Evolutionary conservation across 2,113 vertebrate genomes (phyloP), one percentile per base, ranked within the genome.

Genomic region (Platanista minor): DNA sequence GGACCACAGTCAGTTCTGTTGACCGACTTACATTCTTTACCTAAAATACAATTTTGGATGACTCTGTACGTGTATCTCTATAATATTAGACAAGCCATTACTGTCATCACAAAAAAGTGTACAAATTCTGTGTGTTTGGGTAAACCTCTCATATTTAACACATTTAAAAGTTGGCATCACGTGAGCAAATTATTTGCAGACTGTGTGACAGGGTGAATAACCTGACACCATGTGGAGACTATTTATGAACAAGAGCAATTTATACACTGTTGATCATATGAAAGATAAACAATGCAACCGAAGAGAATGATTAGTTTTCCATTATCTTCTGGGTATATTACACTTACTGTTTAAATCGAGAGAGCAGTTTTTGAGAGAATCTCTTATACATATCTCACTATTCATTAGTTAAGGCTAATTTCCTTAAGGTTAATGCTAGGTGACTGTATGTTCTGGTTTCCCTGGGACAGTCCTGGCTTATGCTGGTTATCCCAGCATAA

Each of bases 181-280:
- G 27, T 97, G 75, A 90, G 82, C 90, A 98, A 98, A 97, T 97
- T 3, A 96, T 52, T 97, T 96, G 81, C 93, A 97, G 78, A 92
- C 80, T 97, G 54, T 52, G 95, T 74, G 81, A 94, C 83, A 78
- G 67, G 54, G 62, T 91, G 89, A 97, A 98, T 96, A 96, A 93
- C 80, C 86, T 72, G 3, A 90, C 62, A 92, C 74, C 95, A 96
- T 86, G 97, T 97, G 98, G 96, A 98, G 97, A 94, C 62, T 93
- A 96, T 98, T 98, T 96, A 87, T 71, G 87, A 91, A 92, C 72
- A 84, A 75, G 74, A 94, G 85, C 89, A 61, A 94, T 97, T 97
- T 97, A 93, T 86, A 96, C 81, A 90, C 67, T 74, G 90, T 94
- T 83, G 57, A 69, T 96, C 96, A 67, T 62, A 54, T 81, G 75